These are phyloP conservation scores for Sterrhoptilus dennistouni DNA, from an alignment of 2,113 vertebrate species.

Conservation along the genomic window DNA sequence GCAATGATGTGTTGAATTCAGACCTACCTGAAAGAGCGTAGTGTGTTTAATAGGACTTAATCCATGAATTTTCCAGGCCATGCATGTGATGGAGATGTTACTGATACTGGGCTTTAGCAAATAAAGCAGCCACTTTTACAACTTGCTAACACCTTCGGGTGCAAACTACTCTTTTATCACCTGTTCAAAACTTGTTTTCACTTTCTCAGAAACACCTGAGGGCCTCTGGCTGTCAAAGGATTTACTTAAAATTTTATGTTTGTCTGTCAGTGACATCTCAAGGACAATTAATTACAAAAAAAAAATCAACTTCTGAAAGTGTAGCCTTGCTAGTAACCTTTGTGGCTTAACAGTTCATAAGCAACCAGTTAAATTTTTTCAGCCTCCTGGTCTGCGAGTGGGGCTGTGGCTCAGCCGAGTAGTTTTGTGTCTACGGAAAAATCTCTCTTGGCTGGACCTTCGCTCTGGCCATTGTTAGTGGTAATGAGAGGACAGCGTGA, in stretches of 20 bases:
- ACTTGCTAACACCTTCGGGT: background rate
- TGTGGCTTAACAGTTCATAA: background rate
- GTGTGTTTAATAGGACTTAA: background rate
- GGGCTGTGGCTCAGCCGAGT: background rate
- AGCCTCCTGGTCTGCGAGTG: background rate
- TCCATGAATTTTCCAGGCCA: background rate
- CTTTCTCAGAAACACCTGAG: background rate
- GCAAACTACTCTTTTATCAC: background rate
- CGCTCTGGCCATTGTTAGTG: background rate
- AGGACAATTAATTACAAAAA: background rate
- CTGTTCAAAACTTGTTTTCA: background rate
- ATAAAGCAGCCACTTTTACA: background rate
- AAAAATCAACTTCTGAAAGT: background rate
- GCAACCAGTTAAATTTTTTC: background rate
- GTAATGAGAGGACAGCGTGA: slow-evolving; percentile 45
- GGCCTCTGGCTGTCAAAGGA: background rate
- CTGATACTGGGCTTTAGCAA: background rate
- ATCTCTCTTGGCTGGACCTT: slow-evolving; percentile 38
- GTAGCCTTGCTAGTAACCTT: background rate
- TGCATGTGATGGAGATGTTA: background rate
- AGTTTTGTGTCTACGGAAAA: slow-evolving; percentile 29
- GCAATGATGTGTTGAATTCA: background rate
- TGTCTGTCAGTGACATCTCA: background rate
- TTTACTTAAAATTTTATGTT: background rate
- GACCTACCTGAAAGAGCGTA: background rate